These are phyloP conservation scores for Amblyteles armatorius DNA, from an alignment of 2,888 invertebrate genomes.

Conservation along the genomic window DNA sequence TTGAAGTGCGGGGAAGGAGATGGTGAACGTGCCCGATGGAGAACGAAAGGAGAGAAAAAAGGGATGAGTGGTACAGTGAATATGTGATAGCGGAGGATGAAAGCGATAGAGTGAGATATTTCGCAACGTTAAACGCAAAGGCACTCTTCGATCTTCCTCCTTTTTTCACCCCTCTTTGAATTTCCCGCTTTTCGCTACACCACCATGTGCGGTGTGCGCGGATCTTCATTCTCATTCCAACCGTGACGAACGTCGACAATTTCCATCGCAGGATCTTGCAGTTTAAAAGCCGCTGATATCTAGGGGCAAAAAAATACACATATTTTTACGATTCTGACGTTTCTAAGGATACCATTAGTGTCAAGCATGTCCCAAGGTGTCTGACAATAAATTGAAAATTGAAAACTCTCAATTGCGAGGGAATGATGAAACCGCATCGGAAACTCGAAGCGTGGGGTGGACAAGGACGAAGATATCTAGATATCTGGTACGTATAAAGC, in stretches of 20 bases:
- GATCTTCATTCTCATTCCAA: constrained; percentile 39
- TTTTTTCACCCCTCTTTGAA: not conserved
- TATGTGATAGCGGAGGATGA: constrained; percentile 36
- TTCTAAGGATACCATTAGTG: not conserved
- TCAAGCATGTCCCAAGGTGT: not conserved
- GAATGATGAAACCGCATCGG: constrained; percentile 4
- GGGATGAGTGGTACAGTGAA: constrained; percentile 5
- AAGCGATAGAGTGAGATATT: constrained; percentile 13
- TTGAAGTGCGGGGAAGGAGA: constrained; percentile 39
- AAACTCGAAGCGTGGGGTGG: constrained; percentile 23
- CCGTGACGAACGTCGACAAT: not conserved
- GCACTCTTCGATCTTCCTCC: constrained; percentile 8
- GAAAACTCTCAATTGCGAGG: not conserved
- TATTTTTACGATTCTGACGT: not conserved
- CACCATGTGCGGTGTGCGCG: not conserved
- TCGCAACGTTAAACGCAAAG: constrained; percentile 39
- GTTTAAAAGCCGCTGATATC: not conserved
- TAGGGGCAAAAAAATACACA: not conserved
- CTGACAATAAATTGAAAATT: constrained; percentile 10
- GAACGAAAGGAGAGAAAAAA: constrained; percentile 35
- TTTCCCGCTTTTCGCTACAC: constrained; percentile 18
- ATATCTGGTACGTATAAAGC: not conserved
- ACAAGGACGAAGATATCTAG: constrained; percentile 6
- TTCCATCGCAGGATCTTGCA: not conserved
- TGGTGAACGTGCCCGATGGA: constrained; percentile 15